Evolutionary conservation across 2,797 vertebrate species (phyloP).

Genomic region (Crocodylus rhombifer): DNA sequence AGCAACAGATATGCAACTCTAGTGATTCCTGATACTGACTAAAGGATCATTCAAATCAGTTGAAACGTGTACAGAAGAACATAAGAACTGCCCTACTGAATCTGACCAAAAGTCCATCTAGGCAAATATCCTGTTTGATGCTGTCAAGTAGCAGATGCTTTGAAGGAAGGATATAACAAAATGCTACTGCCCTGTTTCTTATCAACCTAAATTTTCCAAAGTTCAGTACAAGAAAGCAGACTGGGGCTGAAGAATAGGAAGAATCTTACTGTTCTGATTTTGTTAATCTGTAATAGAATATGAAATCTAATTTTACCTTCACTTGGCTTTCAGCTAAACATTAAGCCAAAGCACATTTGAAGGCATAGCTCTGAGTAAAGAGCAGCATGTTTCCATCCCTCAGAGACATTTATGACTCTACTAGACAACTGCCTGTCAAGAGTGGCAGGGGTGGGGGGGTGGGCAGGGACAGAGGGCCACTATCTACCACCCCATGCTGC

Average conservation of each 20-base stretch:
- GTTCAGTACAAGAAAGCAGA: neutral
- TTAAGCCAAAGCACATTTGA: neutral
- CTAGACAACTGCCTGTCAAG: neutral
- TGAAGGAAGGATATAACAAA: neutral
- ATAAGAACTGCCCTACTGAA: no score
- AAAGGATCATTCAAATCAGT: constrained; percentile 5
- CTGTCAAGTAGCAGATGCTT: no score
- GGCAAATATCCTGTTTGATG: no score
- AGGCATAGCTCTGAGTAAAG: neutral
- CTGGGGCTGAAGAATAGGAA: neutral
- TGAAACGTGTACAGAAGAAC: neutral
- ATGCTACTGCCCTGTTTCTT: no score
- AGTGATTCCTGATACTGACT: neutral
- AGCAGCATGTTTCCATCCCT: no score
- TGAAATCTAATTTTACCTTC: neutral
- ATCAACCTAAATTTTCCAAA: neutral
- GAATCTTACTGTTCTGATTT: neutral
- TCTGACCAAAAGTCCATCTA: no score
- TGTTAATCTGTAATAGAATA: constrained; percentile 10
- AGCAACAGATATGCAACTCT: neutral
- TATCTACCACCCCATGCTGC: no score
- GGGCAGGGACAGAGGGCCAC: no score
- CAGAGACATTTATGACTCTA: no score
- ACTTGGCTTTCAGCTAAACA: neutral
- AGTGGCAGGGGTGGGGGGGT: fast-evolving